These are phyloP conservation scores for Drosophila sp. DNA, from an alignment of 1,140 invertebrate species.

Conservation along the genomic window DNA sequence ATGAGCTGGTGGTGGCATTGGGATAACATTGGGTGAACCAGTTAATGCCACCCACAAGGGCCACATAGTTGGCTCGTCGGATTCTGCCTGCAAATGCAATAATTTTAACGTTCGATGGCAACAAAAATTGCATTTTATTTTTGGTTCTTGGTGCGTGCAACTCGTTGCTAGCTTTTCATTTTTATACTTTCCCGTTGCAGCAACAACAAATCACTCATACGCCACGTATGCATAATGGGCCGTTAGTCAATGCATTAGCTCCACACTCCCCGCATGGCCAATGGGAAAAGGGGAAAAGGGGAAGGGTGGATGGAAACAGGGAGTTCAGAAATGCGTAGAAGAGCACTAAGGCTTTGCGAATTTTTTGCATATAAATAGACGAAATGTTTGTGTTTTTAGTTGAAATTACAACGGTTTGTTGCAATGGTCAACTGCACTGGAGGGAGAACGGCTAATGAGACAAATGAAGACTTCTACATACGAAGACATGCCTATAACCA, in stretches of 20 bases:
- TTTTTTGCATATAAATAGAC: conserved; percentile 48
- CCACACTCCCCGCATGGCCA: conserved; percentile 8
- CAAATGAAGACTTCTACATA: background rate
- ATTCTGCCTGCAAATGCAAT: conserved; percentile 44
- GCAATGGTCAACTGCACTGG: background rate
- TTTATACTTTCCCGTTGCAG: conserved; percentile 27
- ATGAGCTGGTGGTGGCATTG: conserved; percentile 4
- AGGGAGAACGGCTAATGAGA: background rate
- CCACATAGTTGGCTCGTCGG: conserved; percentile 19
- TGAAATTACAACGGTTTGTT: background rate
- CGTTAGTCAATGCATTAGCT: conserved; percentile 78
- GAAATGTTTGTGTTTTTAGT: conserved; percentile 32
- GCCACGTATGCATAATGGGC: conserved; percentile 54
- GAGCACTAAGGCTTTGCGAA: conserved; percentile 47
- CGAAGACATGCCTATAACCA: background rate
- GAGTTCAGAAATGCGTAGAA: conserved; percentile 17
- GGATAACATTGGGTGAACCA: conserved; percentile 29
- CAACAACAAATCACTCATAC: conserved; percentile 54
- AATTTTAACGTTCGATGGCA: conserved; percentile 71
- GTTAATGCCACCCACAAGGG: conserved; percentile 73
- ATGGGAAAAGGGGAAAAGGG: background rate
- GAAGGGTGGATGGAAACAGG: background rate
- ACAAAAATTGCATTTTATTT: conserved; percentile 83
- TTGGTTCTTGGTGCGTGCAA: conserved; percentile 62
- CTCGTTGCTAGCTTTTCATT: conserved; percentile 37